Base-by-base conservation (phyloP, 2,797 vertebrate genomes). In the Myotis daubentonii region DNA sequence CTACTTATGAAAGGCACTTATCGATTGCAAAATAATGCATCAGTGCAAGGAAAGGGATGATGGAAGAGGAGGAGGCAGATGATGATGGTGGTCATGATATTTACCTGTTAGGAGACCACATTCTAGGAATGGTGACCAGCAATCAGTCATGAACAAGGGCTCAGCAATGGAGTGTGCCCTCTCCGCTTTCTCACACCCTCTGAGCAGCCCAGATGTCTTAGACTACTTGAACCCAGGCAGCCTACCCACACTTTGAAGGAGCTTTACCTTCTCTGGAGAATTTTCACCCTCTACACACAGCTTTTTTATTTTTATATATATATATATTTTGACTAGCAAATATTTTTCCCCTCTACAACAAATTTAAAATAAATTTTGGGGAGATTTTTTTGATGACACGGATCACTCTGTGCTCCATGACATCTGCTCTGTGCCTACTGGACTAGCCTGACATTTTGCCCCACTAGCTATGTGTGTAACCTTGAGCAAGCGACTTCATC, bases 91-190 rank as follows among this genome's bases (percentile, higher is more conserved):
- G 10, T 41, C 20, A 62, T 19, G 3, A 19, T 33, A 19, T 5
- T 13, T 53, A 55, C 30, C 76, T 60, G 23, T n/a, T 49, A 55
- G 66, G 22, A 66, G 71, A 49, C 3, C 2, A 30, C 1, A 25
- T 38, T 49, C 66, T 65, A 44, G 36, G 12, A 36, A 8, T 30
- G 51, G 28, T 23, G 41, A 71, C 1, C 28, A 25, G 28, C 11
- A 78, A 47, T 66, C 6, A 55, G 66, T 8, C 62, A 55, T 7
- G 15, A 82, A 30, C 8, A 53, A 62, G 41, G 17, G 30, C n/a
- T 20, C 12, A 19, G 44, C 4, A 9, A 1, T 4, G 9, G 5
- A 9, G 2, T 30, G 57, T 49, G 17, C 30, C 5, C 10, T 6
- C 41, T 60, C 9, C 3, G 4, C 36, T 82, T 38, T 33, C 23